Percentiles rank a stretch among this genome's conserved stretches.
phyloP scores from a whole-genome alignment of 2,113 vertebrate species.

The Bos javanicus region DNA sequence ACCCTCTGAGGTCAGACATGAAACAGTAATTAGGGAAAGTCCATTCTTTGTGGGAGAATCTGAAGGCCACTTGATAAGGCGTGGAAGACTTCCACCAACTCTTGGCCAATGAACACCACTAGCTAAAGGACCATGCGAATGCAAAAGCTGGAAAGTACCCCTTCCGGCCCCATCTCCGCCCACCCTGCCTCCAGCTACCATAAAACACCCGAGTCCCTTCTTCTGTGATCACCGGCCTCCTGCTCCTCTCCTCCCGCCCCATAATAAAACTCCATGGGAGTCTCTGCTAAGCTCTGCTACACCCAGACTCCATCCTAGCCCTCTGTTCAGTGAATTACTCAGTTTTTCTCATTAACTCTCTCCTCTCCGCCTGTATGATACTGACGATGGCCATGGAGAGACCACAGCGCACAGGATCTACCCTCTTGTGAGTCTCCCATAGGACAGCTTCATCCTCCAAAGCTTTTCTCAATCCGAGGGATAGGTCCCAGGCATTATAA shows the following conservation, averaged over 20 bases:
- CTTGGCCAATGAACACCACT: neutral
- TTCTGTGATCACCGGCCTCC: neutral
- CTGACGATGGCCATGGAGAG: neutral
- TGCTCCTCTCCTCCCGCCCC: neutral
- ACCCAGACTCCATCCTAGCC: neutral
- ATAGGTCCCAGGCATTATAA: too few species aligned
- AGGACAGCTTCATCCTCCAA: neutral
- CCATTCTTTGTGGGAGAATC: neutral
- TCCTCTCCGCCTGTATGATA: neutral
- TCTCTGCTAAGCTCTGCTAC: neutral
- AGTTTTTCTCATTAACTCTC: neutral
- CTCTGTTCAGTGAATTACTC: fast-evolving
- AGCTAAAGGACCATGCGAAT: neutral
- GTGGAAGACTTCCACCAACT: neutral
- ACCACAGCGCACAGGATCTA: fast-evolving
- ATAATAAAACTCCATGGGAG: fast-evolving
- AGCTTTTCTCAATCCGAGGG: neutral
- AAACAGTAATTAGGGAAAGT: neutral
- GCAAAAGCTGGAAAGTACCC: too few species aligned
- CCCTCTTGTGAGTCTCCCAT: fast-evolving
- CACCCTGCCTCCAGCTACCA: neutral
- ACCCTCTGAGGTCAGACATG: neutral
- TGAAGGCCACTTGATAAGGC: neutral
- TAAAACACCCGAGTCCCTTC: neutral
- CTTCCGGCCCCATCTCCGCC: neutral